These are phyloP conservation scores for Mormyrus hasselquistii DNA, from an alignment of 2,797 vertebrate genomes.

Conservation along the genomic window DNA sequence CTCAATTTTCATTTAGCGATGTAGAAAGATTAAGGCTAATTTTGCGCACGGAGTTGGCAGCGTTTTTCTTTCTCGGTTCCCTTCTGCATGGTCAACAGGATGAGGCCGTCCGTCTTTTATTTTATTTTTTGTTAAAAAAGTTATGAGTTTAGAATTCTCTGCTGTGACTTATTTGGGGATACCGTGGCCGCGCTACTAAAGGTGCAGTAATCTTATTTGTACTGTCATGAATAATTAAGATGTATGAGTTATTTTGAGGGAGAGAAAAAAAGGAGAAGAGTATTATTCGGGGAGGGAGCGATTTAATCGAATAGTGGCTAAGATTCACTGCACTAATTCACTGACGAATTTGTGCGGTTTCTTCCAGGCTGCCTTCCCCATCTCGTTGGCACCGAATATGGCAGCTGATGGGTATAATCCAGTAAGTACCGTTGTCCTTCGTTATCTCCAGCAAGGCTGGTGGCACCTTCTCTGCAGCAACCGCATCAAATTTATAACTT, in stretches of 20 bases:
- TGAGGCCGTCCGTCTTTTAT: background rate
- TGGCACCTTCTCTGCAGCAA: background rate
- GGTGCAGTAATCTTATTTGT: background rate
- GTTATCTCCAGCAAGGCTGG: background rate
- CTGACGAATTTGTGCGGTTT: slow-evolving; percentile 2
- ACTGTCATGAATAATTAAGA: background rate
- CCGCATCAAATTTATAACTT: background rate
- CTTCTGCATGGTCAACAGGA: background rate
- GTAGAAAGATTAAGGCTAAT: background rate
- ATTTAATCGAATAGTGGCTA: slow-evolving; percentile 5
- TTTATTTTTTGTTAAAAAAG: slow-evolving; percentile 3
- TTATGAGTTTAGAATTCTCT: slow-evolving; percentile 18
- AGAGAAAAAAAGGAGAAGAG: background rate
- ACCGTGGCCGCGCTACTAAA: background rate
- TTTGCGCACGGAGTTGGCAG: background rate
- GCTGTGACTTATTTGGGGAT: background rate
- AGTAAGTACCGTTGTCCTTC: slow-evolving; percentile 62
- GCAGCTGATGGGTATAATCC: slow-evolving; percentile 73
- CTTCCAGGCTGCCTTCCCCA: slow-evolving; percentile 63
- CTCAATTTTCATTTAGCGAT: slow-evolving; percentile 35
- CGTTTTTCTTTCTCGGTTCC: background rate
- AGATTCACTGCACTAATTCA: slow-evolving; percentile 6
- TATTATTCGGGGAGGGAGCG: background rate
- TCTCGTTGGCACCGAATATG: slow-evolving; percentile 64
- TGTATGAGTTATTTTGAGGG: background rate